Conservation (phyloP, 2,888 invertebrate species). For the Sinopyrophorus schimmeli region DNA sequence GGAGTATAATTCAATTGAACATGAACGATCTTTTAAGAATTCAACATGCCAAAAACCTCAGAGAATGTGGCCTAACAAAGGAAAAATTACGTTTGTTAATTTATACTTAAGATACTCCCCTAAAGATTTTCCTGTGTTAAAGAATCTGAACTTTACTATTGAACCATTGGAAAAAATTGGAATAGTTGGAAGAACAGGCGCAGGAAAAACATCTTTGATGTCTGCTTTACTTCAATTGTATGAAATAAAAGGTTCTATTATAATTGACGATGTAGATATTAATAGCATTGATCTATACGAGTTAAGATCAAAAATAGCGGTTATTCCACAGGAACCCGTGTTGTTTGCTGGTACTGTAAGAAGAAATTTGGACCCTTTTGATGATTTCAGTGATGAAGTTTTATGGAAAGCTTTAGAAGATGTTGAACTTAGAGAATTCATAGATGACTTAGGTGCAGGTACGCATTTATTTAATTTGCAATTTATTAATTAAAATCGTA, state of each 20-base stretch:
- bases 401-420: slow-evolving; percentile 82
- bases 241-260: slow-evolving; percentile 74
- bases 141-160: slow-evolving; percentile 68
- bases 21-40: slow-evolving; percentile 70
- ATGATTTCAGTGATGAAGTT: slow-evolving; percentile 72
- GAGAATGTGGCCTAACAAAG: slow-evolving; percentile 72
- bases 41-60: slow-evolving; percentile 70
- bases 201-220: slow-evolving; percentile 79
- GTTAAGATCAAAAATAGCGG: slow-evolving; percentile 78
- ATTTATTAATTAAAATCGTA: background rate
- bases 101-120: slow-evolving; percentile 74
- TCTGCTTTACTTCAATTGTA: slow-evolving; percentile 81
- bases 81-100: slow-evolving; percentile 68
- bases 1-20: slow-evolving; percentile 72
- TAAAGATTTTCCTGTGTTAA: slow-evolving; percentile 73
- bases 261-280: slow-evolving; percentile 79
- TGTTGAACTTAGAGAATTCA: slow-evolving; percentile 70
- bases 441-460: slow-evolving; percentile 58
- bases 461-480: background rate
- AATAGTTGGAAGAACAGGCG: slow-evolving; percentile 82
- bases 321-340: slow-evolving; percentile 86
- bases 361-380: slow-evolving; percentile 88
- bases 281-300: slow-evolving; percentile 72
- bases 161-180: slow-evolving; percentile 74
- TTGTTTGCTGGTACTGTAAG: slow-evolving; percentile 85